A percentile compares a stretch with the other conserved stretches of the same genome.
phyloP scores from a whole-genome alignment of 2,113 vertebrate genomes.

The Albula glossodonta region DNA sequence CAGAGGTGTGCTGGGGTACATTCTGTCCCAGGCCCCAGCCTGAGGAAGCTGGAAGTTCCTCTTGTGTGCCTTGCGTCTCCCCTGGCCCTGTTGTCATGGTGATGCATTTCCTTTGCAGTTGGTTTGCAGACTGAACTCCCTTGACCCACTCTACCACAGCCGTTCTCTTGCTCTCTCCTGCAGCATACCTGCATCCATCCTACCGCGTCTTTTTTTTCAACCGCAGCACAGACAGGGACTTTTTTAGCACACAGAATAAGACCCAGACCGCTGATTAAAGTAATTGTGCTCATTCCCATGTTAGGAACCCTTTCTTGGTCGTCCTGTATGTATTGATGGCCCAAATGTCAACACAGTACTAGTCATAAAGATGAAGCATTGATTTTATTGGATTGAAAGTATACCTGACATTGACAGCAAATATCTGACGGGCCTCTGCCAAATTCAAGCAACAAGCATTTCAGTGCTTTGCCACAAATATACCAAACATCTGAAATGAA shows the following conservation, averaged over 20 bases:
- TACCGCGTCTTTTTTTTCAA: background rate
- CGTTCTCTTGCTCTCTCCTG: background rate
- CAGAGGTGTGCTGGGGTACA: background rate
- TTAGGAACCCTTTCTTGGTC: background rate
- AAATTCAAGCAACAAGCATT: background rate
- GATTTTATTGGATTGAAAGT: background rate
- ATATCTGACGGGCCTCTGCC: background rate
- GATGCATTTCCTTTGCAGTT: slow-evolving; percentile 53
- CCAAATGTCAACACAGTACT: background rate
- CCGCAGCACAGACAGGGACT: background rate
- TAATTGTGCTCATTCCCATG: background rate
- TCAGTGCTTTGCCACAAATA: slow-evolving; percentile 1
- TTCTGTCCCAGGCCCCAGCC: slow-evolving; percentile 24
- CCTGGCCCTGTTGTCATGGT: slow-evolving; percentile 61
- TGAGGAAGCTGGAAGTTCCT: slow-evolving; percentile 46
- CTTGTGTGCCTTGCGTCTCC: slow-evolving; percentile 22
- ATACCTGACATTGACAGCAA: background rate
- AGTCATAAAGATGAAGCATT: background rate
- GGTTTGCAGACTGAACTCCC: slow-evolving; percentile 36
- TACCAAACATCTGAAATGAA: background rate
- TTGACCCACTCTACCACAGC: slow-evolving; percentile 38
- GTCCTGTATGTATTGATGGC: background rate
- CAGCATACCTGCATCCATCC: background rate
- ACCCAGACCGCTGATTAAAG: background rate
- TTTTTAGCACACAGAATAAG: background rate